Base-by-base conservation (phyloP, 1,140 invertebrate genomes). In the Pemphigus obesinymphae region DNA sequence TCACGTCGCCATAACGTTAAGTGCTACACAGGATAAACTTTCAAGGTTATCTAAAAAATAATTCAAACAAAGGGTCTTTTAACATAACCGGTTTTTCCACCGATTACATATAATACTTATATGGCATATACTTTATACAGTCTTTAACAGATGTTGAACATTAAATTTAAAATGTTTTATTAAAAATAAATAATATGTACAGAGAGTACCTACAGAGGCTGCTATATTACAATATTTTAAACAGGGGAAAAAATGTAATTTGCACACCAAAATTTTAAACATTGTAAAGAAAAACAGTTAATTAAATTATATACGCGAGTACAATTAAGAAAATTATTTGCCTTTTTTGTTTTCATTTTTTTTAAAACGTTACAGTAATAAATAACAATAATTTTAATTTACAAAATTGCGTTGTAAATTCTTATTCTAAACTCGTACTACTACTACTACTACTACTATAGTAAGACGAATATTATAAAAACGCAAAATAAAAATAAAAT, bases 401-500 rank as follows among this genome's bases (percentile, higher is more conserved):
- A 61, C 23, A 29, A 40, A 61, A 61, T 61, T 61, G 6, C 15
- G 29, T 31, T 61, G 29, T 61, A 61, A 61, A n/a, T n/a, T n/a
- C n/a, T n/a, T n/a, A n/a, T n/a, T n/a, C n/a, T n/a, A n/a, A n/a
- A n/a, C n/a, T n/a, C n/a, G n/a, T n/a, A n/a, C n/a, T n/a, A n/a
- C n/a, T n/a, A n/a, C n/a, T n/a, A n/a, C n/a, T n/a, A n/a, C n/a
- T n/a, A n/a, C n/a, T n/a, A n/a, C n/a, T n/a, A n/a, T n/a, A n/a
- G n/a, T n/a, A n/a, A n/a, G n/a, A n/a, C n/a, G n/a, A n/a, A n/a
- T n/a, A n/a, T n/a, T n/a, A n/a, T 20, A 66, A 68, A 66, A 68
- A 68, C 20, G 63, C n/a, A n/a, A n/a, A n/a, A 37, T 68, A n/a
- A 40, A 37, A 68, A 68, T 68, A 11, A 68, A 61, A 68, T 68